Conservation (phyloP, 2,888 invertebrate genomes). For the Xylophagus ater region DNA sequence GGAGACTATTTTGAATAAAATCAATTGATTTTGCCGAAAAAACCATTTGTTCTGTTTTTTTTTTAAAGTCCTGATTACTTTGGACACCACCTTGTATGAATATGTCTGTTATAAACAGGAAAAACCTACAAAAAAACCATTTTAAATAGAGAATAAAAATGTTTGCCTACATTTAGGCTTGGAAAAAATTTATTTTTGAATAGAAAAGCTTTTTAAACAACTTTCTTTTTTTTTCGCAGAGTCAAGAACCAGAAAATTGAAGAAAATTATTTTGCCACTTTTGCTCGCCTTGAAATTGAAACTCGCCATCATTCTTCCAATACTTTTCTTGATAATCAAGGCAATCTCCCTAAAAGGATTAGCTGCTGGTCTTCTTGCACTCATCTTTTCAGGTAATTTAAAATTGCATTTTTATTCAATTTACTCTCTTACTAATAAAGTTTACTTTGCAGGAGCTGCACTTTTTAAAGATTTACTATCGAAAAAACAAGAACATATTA, state of each 20-base stretch:
- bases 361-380: conserved; percentile 49
- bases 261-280: conserved; percentile 50
- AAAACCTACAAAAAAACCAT: too few relatives aligned
- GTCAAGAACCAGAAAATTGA: conserved; percentile 48
- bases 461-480: conserved; percentile 39
- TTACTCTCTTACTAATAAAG: too few relatives aligned
- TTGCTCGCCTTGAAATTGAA: conserved; percentile 51
- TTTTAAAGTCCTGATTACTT: too few relatives aligned
- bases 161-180: conserved; percentile 20
- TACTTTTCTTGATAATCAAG: conserved; percentile 48
- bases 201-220: too few relatives aligned
- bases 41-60: too few relatives aligned
- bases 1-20: too few relatives aligned
- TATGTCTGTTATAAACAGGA: too few relatives aligned
- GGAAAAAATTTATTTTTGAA: conserved; percentile 5
- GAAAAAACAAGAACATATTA: conserved; percentile 39
- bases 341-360: conserved; percentile 54
- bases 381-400: conserved; percentile 45
- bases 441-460: conserved; percentile 34
- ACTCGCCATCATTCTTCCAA: conserved; percentile 48
- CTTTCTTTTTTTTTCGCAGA: conserved; percentile 34
- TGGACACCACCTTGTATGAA: too few relatives aligned
- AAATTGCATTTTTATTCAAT: too few relatives aligned
- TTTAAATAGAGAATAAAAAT: too few relatives aligned
- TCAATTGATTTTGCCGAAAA: too few relatives aligned